These are phyloP conservation scores for Lutjanus campechanus DNA, from an alignment of 2,797 vertebrate genomes.

Conservation along the genomic window DNA sequence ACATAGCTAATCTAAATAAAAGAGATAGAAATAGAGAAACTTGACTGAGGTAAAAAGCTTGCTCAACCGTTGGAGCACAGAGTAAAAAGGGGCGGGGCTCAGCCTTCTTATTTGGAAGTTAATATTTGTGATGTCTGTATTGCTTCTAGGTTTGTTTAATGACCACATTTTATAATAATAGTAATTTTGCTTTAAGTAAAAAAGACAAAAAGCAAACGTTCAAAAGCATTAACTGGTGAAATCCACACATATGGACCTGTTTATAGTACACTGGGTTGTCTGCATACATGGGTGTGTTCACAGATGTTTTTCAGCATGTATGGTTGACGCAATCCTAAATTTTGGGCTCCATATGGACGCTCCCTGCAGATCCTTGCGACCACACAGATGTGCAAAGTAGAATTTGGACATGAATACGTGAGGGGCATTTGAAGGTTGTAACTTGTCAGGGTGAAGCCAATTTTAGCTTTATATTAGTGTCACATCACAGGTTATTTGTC, in stretches of 20 bases:
- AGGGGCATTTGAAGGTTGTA: neutral
- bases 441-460: neutral
- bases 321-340: neutral
- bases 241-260: neutral
- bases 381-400: neutral
- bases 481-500: slow-evolving; percentile 4
- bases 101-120: too few species aligned
- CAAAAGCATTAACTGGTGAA: neutral
- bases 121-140: too few species aligned
- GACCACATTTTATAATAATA: too few species aligned
- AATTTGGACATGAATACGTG: too few species aligned
- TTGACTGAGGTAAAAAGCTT: too few species aligned
- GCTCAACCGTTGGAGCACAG: too few species aligned
- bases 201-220: neutral
- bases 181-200: neutral
- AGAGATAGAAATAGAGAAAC: too few species aligned
- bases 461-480: neutral
- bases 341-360: neutral
- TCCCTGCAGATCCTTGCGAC: neutral
- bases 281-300: neutral
- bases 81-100: too few species aligned
- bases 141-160: too few species aligned
- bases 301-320: neutral
- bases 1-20: too few species aligned
- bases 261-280: neutral